Conservation (phyloP, 2,888 invertebrate species). For the Conomelus anceps region DNA sequence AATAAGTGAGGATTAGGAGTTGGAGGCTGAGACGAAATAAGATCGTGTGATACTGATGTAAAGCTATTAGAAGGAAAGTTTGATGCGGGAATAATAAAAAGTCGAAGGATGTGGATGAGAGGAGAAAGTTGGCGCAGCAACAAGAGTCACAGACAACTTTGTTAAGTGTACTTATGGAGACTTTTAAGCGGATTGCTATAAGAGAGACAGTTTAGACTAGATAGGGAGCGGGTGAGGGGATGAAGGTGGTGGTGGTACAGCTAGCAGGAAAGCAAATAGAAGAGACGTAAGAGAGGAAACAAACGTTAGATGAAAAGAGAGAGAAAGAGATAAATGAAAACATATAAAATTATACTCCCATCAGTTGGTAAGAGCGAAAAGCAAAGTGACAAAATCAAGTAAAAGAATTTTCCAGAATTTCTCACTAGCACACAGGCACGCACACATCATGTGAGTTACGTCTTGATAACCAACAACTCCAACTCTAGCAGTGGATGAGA, state of each 20-base stretch:
- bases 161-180: constrained; percentile 11
- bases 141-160: constrained; percentile 9
- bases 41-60: background rate
- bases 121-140: background rate
- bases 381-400: background rate
- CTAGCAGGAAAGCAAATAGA: background rate
- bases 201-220: background rate
- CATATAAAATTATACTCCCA: background rate
- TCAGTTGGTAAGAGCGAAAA: background rate
- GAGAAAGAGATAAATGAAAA: background rate
- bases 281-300: background rate
- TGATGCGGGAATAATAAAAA: background rate
- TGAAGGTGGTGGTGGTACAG: too few species aligned
- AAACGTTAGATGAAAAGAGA: background rate
- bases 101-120: background rate
- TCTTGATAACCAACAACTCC: background rate
- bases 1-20: background rate
- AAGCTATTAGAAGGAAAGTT: background rate
- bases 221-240: too few species aligned
- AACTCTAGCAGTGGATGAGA: background rate
- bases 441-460: background rate
- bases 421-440: background rate
- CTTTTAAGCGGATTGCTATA: constrained; percentile 11
- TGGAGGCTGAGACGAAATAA: background rate
- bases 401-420: background rate